phyloP scores from a whole-genome alignment of 2,888 invertebrate genomes.

The Stratiomys singularior region DNA sequence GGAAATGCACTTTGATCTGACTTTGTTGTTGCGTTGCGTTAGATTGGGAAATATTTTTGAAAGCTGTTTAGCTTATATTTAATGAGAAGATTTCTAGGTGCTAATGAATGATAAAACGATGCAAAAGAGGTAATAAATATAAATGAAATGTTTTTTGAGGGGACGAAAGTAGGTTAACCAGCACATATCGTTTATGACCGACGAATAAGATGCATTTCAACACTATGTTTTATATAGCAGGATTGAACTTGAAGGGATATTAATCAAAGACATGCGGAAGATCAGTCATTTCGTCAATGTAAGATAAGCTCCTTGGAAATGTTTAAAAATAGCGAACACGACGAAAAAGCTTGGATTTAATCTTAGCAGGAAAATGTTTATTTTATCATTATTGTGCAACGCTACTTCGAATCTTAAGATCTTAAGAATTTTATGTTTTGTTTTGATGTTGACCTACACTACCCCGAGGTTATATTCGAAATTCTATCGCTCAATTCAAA shows the following conservation, averaged over 20 bases:
- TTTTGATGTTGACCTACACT: too few species aligned
- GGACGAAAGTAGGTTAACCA: neutral
- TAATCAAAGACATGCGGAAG: too few species aligned
- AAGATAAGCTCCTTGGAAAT: neutral
- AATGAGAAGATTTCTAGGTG: neutral
- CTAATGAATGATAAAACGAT: neutral
- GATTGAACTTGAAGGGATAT: too few species aligned
- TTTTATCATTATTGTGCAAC: too few species aligned
- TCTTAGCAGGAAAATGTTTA: too few species aligned
- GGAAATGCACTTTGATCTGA: neutral
- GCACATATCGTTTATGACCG: neutral
- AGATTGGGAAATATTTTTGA: neutral
- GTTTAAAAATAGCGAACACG: too few species aligned
- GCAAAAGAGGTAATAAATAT: neutral
- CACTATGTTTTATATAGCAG: neutral
- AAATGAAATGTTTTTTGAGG: neutral
- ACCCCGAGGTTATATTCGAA: too few species aligned
- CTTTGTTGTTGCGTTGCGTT: neutral
- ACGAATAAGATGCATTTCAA: neutral
- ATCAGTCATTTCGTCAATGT: too few species aligned
- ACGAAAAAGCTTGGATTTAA: too few species aligned
- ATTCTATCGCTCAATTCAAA: too few species aligned
- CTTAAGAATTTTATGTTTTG: too few species aligned
- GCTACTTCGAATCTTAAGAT: too few species aligned
- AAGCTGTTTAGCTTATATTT: neutral